Evolutionary conservation across 2,113 vertebrate genomes (phyloP), one percentile per base, ranked within the genome.

Genomic region (Nyctibius bracteatus): DNA sequence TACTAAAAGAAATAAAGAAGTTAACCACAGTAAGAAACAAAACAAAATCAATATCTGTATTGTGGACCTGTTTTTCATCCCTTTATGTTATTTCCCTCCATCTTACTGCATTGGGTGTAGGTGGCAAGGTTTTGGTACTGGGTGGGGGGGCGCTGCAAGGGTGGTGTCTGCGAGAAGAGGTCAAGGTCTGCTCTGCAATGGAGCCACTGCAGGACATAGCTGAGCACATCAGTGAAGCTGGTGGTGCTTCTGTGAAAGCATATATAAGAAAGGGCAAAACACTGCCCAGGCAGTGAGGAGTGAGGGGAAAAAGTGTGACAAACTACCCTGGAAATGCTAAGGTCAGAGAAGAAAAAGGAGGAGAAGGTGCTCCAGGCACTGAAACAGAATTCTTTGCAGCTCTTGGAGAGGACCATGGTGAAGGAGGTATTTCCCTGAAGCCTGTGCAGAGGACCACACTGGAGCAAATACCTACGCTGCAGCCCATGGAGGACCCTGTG

Each of bases 391-490:
- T 37, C 33, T 25, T 28, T 62, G 15, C 12, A 88, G 35, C 2
- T 9, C 25, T 33, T 2, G 2, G 35, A 43, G 6, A 78, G 10
- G 46, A 47, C 25, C 10, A 31, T 12, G 25, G 39, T 33, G 18
- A 82, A 57, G 6, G 27, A 52, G 28, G 14, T 25, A 39, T 44
- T 20, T 77, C 20, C 24, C 33, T 47, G 33, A n/a, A 71, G 47
- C 15, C 54, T 0, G 0, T 9, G 19, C 39, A 37, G 6, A 74
- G 14, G 39, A 73, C 10, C 12, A 46, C 4, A 2, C 24, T 30
- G n/a, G 31, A 85, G 7, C 8, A 61, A 12, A 6, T 8, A 58
- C 14, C 41, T 82, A 14, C 23, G 31, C 21, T 41, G 35, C 49
- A 78, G 39, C 9, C 70, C 35, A 10, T 2, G 6, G 10, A 61